Evolutionary conservation across 2,797 vertebrate genomes (phyloP).

Genomic region (Oryzias dopingdopingensis): DNA sequence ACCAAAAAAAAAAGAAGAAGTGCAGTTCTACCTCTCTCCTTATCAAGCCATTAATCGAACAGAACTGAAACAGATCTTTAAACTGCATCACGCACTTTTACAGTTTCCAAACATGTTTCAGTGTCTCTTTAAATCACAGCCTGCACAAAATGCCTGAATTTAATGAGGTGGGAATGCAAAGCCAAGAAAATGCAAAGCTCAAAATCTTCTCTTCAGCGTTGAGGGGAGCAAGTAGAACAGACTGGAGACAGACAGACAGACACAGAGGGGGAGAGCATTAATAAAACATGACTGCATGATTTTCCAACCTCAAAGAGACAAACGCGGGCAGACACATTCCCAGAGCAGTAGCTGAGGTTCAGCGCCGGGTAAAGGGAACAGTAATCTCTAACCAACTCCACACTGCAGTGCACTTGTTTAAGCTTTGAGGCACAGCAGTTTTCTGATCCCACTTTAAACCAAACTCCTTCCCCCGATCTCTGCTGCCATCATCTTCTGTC

Average conservation of each 20-base stretch:
- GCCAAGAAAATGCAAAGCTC: slow-evolving; percentile 52
- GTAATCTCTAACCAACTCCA: slow-evolving; percentile 59
- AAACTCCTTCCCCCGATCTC: slow-evolving; percentile 25
- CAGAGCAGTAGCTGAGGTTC: slow-evolving; percentile 73
- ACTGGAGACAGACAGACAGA: slow-evolving; percentile 37
- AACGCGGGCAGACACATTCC: slow-evolving; percentile 70
- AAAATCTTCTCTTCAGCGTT: slow-evolving; percentile 42
- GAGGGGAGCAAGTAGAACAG: slow-evolving; percentile 37
- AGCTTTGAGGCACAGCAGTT: slow-evolving; percentile 40
- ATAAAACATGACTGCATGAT: slow-evolving; percentile 81
- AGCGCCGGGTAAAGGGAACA: slow-evolving; percentile 76
- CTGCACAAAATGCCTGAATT: slow-evolving; percentile 17
- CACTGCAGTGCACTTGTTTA: slow-evolving; percentile 54
- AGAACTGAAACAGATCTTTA: slow-evolving; percentile 33
- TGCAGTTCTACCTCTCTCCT: slow-evolving; percentile 19
- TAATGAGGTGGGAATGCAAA: slow-evolving; percentile 22
- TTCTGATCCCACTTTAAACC: slow-evolving; percentile 53
- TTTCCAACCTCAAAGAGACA: slow-evolving; percentile 77
- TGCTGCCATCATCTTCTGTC: slow-evolving; percentile 24
- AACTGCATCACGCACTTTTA: slow-evolving; percentile 26
- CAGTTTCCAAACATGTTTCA: slow-evolving; percentile 24
- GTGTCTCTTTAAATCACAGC: slow-evolving; percentile 23
- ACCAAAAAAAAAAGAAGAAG: slow-evolving; percentile 10
- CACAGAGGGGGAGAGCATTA: slow-evolving; percentile 64
- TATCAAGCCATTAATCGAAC: slow-evolving; percentile 26